phyloP scores from a whole-genome alignment of 30 jellyfish, hydroid and myxozoan species.

The Aurelia aurita region DNA sequence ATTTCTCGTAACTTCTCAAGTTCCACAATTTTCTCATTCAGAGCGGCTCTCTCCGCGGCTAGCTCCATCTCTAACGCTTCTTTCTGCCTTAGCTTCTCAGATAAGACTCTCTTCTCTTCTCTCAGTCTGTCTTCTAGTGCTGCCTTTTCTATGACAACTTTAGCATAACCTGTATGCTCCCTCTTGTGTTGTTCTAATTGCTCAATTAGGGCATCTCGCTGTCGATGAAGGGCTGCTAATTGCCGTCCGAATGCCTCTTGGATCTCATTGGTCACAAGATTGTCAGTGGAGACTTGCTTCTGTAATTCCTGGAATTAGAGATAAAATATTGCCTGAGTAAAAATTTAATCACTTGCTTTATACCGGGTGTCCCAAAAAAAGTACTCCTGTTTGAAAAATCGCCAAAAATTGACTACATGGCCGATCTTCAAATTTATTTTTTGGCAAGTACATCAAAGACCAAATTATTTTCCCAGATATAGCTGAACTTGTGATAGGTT shows the following conservation, averaged over 20 bases:
- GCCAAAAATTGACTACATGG: too few species aligned
- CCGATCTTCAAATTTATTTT: too few species aligned
- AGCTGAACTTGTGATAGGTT: too few species aligned
- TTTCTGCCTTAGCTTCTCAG: conserved; percentile 75
- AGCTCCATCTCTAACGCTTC: conserved; percentile 75
- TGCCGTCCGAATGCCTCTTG: conserved; percentile 88
- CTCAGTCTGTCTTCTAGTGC: conserved; percentile 66
- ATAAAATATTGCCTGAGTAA: too few species aligned
- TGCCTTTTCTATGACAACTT: conserved; percentile 78
- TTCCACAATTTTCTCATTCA: conserved; percentile 76
- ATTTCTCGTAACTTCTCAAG: conserved; percentile 72
- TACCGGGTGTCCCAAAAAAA: too few species aligned
- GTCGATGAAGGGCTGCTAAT: conserved; percentile 76
- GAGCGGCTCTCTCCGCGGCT: conserved; percentile 65
- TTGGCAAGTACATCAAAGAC: too few species aligned
- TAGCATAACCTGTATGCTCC: conserved; percentile 74
- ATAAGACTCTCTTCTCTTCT: conserved; percentile 62
- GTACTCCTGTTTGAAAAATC: too few species aligned
- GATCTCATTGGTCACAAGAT: conserved; percentile 62
- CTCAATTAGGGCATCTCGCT: conserved; percentile 78
- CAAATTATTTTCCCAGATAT: too few species aligned
- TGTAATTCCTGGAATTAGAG: conserved; percentile 55
- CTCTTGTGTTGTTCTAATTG: conserved; percentile 71
- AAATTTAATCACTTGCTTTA: too few species aligned
- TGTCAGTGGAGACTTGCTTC: conserved; percentile 59